Base-by-base conservation (phyloP, 37 sponge, comb jelly and placozoan species). In the Chondrilla cf. caribensis region DNA sequence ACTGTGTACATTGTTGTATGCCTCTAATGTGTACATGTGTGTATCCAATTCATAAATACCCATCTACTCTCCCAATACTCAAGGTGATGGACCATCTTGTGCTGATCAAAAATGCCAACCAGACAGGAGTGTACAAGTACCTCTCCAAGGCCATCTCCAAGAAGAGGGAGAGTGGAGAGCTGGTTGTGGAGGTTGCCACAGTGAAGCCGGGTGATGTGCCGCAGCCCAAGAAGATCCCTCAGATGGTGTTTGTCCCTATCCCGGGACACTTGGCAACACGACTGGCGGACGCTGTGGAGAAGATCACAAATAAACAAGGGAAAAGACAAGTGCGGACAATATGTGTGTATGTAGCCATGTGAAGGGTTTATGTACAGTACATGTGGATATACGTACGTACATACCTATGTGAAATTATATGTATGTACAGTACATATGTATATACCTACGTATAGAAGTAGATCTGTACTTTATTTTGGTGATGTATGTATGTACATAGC, bases 11-110 rank as follows among this genome's bases (percentile, higher is more conserved):
- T 64, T 25, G 8, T 25, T 64, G 66, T 22, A 64, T 64, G 66
- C 22, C 26, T 64, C 8, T 64, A 64, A 24, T 18, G 22, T 25
- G 8, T 64, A 8, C 8, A 64, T 14, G 26, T 55, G 17, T n/a
- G n/a, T n/a, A n/a, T n/a, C n/a, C n/a, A n/a, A n/a, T n/a, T n/a
- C n/a, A 47, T 47, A 47, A 47, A 47, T n/a, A n/a, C n/a, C n/a
- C n/a, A n/a, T n/a, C n/a, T n/a, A n/a, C n/a, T 47, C 51, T 47
- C 51, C 51, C 64, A 5, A 4, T 36, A 5, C 18, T 36, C 76
- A 42, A 89, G 90, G 33, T 90, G 22, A 33, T 90, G 40, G 64
- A 90, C 15, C 90, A 86, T 55, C 38, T 90, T 24, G 42, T 79
- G 18, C 70, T 90, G 57, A 83, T 90, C 25, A 39, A 85, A 39